A percentile compares a stretch with the other conserved stretches of the same genome.
These are phyloP conservation scores for Macrotis lagotis DNA, from an alignment of 2,113 vertebrate genomes.

Conservation along the genomic window DNA sequence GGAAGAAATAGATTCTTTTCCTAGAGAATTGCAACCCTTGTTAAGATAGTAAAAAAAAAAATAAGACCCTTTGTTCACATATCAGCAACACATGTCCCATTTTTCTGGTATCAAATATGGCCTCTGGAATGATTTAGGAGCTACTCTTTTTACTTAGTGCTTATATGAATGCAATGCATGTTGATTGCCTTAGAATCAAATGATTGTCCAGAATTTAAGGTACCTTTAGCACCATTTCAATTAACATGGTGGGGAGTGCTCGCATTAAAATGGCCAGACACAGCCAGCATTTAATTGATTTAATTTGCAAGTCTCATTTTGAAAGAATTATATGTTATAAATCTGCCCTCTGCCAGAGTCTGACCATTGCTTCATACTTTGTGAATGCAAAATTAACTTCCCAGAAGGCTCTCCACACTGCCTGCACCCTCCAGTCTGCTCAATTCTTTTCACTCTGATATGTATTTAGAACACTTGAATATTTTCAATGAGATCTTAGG, in stretches of 20 bases:
- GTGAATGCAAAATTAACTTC: slow-evolving; percentile 77
- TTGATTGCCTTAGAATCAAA: slow-evolving; percentile 68
- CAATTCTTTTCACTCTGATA: neutral
- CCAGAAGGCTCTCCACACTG: slow-evolving; percentile 47
- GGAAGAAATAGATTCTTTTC: neutral
- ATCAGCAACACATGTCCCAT: neutral
- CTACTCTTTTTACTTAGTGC: slow-evolving; percentile 2
- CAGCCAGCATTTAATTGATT: slow-evolving; percentile 78
- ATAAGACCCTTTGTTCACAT: neutral
- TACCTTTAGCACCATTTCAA: slow-evolving; percentile 65
- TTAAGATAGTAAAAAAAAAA: slow-evolving; percentile 43
- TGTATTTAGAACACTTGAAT: slow-evolving; percentile 57
- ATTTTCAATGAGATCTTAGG: slow-evolving; percentile 42
- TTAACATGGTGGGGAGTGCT: slow-evolving; percentile 62
- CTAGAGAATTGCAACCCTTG: neutral
- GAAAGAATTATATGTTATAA: slow-evolving; percentile 78
- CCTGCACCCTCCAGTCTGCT: neutral
- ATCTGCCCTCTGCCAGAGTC: slow-evolving; percentile 65
- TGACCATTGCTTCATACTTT: slow-evolving; percentile 69
- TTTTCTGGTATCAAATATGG: neutral
- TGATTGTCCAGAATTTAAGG: slow-evolving; percentile 73
- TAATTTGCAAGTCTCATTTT: slow-evolving; percentile 77
- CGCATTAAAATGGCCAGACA: slow-evolving; percentile 54
- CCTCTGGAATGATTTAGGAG: slow-evolving; percentile 61
- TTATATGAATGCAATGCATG: slow-evolving; percentile 36